A percentile compares a stretch with the other conserved stretches of the same genome.
These are phyloP conservation scores for Tylochromis polylepis DNA, from an alignment of 2,113 vertebrate species.

Conservation along the genomic window DNA sequence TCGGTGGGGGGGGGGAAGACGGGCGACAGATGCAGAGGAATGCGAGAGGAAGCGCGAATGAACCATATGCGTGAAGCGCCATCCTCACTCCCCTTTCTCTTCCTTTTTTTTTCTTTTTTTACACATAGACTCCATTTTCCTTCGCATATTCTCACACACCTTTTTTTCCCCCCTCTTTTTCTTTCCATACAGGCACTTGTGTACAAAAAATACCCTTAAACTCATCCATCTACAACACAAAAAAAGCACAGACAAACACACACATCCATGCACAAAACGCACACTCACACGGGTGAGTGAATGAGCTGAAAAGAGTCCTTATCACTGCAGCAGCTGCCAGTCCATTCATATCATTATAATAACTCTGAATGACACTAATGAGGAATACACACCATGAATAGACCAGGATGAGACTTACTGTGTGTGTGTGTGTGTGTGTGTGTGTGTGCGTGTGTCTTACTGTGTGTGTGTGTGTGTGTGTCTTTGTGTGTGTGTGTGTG, in stretches of 20 bases:
- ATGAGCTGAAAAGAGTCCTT: not conserved
- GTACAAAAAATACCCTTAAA: not conserved
- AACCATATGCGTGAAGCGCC: not conserved
- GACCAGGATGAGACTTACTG: not conserved
- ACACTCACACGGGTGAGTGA: not conserved
- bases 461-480: not conserved
- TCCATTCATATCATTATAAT: constrained; percentile 44
- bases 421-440: not conserved
- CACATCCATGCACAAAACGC: not conserved
- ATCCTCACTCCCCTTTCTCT: not conserved
- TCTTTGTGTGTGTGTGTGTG: not conserved
- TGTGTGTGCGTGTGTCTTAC: not conserved
- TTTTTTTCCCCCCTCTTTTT: not conserved
- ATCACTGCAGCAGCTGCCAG: constrained; percentile 46
- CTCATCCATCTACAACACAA: not conserved
- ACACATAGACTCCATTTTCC: not conserved
- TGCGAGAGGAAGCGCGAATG: not conserved
- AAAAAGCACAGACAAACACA: not conserved
- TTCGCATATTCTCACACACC: not conserved
- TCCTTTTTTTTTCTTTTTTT: not conserved
- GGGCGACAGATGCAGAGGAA: not conserved
- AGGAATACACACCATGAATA: constrained; percentile 33
- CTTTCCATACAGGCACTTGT: not conserved
- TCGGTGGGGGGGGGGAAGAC: not conserved
- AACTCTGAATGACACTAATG: constrained; percentile 53